These are phyloP conservation scores for Ammodramus savannarum DNA, from an alignment of 2,113 vertebrate species.

Conservation along the genomic window DNA sequence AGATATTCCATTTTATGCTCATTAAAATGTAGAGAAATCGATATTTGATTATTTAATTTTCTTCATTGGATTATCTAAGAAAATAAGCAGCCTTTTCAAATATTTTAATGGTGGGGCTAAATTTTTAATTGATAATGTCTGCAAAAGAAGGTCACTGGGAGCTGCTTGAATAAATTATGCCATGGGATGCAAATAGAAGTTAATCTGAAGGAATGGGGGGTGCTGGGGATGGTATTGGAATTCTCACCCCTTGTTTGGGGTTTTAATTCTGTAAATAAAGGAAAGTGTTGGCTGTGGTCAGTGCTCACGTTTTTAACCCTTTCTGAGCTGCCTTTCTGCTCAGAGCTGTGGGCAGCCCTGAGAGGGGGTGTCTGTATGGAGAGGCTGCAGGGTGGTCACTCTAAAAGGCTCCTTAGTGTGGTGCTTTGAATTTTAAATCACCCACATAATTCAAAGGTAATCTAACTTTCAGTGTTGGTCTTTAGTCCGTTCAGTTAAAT, in stretches of 20 bases:
- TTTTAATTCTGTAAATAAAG: slow-evolving; percentile 23
- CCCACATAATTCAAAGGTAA: slow-evolving; percentile 92
- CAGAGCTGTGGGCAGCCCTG: slow-evolving; percentile 62
- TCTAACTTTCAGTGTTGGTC: slow-evolving; percentile 84
- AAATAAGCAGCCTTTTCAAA: not conserved
- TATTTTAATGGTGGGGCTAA: not conserved
- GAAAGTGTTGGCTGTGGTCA: not conserved
- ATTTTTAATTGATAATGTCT: not conserved
- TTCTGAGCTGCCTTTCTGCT: slow-evolving; percentile 51
- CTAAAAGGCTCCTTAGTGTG: slow-evolving; percentile 83
- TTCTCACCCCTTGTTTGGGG: not conserved
- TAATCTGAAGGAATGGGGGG: not conserved
- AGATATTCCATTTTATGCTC: not conserved
- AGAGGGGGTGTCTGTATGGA: slow-evolving; percentile 70
- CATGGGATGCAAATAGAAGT: not conserved
- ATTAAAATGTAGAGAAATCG: not conserved
- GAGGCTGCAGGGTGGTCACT: slow-evolving; percentile 80
- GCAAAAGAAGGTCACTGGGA: not conserved
- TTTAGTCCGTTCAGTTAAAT: slow-evolving; percentile 79
- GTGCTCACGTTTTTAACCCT: not conserved
- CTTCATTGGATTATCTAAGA: not conserved
- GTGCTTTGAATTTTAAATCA: slow-evolving; percentile 98
- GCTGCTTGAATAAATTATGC: not conserved
- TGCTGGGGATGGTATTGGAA: not conserved
- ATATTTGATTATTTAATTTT: not conserved